Base-by-base conservation (phyloP, 2,113 vertebrate genomes). In the Orthonyx spaldingii region DNA sequence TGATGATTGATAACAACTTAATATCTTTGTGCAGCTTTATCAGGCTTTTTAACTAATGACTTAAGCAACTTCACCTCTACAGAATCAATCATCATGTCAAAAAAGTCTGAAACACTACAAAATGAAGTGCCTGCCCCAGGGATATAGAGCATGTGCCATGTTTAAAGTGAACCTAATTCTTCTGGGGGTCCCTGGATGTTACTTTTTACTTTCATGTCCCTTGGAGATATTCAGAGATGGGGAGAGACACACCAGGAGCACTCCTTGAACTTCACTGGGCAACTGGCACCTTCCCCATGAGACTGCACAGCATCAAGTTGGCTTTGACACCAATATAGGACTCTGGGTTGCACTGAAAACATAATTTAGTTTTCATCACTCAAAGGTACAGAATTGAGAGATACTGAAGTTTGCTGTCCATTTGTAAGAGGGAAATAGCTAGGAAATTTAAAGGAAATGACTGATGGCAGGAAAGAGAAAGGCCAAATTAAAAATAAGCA, bases 31-130 rank as follows among this genome's bases (percentile, higher is more conserved):
- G 70, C 71, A 82, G 87, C 63, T 95, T 96, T 94, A 96, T 96
- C 93, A 83, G 85, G 74, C 92, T 87, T 92, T 97, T 96, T 85
- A 95, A 92, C 91, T 96, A 96, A 97, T 95, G 93, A 94, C 91
- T 94, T 53, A 57, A 55, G 88, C 90, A 94, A 84, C 91, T 94
- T 75, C 90, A 93, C 86, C 87, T 93, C 96, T 87, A 66, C 72
- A 71, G 71, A 90, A 97, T 97, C 95, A 95, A 97, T 94, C 97
- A 96, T 80, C n/a, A 0, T 93, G 93, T 96, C 94, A 93, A 80
- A 91, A 66, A 96, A 94, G 83, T 90, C 93, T 95, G 68, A 87
- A 96, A 93, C 83, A 23, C 77, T 77, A 69, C 39, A 94, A 79
- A 96, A 96, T 76, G 76, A 94, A 87, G 89, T 72, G 91, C n/a